These are phyloP conservation scores for Lepisosteus osseus DNA, from an alignment of 2,113 vertebrate genomes.

Conservation along the genomic window DNA sequence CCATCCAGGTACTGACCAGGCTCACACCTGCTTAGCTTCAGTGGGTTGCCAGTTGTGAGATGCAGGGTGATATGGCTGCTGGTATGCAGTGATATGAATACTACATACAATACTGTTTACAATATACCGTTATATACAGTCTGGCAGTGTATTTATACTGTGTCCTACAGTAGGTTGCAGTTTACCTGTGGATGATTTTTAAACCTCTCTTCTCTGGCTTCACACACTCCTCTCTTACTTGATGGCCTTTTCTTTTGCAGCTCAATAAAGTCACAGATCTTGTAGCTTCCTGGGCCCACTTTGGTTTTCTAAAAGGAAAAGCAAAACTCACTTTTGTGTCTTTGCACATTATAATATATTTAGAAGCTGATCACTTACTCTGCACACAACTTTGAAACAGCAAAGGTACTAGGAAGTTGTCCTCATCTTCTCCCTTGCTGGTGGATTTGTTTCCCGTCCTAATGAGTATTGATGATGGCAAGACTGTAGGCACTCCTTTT, in stretches of 20 bases:
- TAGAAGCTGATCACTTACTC: background rate
- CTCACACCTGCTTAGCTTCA: too few relatives aligned
- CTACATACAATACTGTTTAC: too few relatives aligned
- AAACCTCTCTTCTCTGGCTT: constrained; percentile 56
- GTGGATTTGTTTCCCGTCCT: too few relatives aligned
- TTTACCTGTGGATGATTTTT: constrained; percentile 41
- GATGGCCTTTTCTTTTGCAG: constrained; percentile 42
- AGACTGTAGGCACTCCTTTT: too few relatives aligned
- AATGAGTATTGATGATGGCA: background rate
- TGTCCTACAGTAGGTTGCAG: background rate
- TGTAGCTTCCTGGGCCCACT: constrained; percentile 60
- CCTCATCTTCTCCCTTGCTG: background rate
- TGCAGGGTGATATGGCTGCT: too few relatives aligned
- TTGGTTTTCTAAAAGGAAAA: constrained; percentile 42
- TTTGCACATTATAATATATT: background rate
- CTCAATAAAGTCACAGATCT: constrained; percentile 55
- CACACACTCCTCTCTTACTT: constrained; percentile 56
- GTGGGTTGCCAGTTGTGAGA: too few relatives aligned
- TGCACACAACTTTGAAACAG: background rate
- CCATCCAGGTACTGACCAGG: too few relatives aligned
- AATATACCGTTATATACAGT: too few relatives aligned
- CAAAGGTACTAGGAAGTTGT: background rate
- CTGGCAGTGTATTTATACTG: background rate
- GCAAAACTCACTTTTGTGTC: background rate
- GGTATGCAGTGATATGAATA: too few relatives aligned